Conservation (phyloP, 2,113 vertebrate genomes). For the Synodontis membranacea region DNA sequence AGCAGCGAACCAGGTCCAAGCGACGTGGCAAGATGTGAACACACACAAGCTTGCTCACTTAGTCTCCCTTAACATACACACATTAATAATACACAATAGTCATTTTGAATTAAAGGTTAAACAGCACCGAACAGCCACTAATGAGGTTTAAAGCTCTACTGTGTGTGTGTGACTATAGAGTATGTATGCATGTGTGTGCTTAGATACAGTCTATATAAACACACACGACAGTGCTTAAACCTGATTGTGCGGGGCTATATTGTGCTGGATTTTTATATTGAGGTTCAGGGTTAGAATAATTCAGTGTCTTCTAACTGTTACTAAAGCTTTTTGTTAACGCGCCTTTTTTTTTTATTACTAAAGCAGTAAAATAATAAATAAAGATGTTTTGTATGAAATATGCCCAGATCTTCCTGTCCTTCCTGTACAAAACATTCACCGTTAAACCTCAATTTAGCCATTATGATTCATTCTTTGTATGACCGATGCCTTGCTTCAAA, state of each 20-base stretch:
- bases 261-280: slow-evolving; percentile 6
- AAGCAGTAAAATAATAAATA: background rate
- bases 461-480: background rate
- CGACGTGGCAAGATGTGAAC: slow-evolving; percentile 51
- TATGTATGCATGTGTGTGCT: background rate
- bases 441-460: background rate
- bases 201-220: background rate
- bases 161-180: background rate
- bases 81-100: background rate
- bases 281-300: background rate
- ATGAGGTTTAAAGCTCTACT: background rate
- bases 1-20: slow-evolving; percentile 35
- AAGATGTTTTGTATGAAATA: slow-evolving; percentile 1
- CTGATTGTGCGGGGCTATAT: background rate
- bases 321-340: background rate
- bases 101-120: background rate
- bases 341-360: background rate
- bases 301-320: background rate
- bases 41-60: background rate
- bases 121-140: background rate
- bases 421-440: background rate
- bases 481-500: background rate
- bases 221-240: background rate
- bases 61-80: background rate
- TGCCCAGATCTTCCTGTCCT: background rate